Base-by-base conservation (phyloP, 2,888 invertebrate species). In the Pseudoips prasinana region DNA sequence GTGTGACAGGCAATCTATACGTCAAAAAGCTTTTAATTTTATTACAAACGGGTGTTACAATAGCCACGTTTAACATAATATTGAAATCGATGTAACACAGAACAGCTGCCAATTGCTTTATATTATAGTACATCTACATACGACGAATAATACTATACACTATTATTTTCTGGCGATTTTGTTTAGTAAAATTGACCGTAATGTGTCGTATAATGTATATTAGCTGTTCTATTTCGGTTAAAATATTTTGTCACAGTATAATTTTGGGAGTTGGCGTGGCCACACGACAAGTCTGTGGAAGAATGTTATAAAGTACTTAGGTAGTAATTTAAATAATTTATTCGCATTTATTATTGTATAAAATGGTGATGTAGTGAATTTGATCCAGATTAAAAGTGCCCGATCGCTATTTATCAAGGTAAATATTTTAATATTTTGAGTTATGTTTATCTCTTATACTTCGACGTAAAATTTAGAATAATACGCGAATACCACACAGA, bases 171-270 rank as follows among this genome's bases (percentile, higher is more conserved):
- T 45, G 48, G 46, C 44, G 46, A 55, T 62, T 49, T 57, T 43
- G 33, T 51, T 48, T 38, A 42, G 45, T 40, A 39, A 43, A 56
- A 26, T 27, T 46, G 23, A 22, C 46, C 38, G 47, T 52, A 58
- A 55, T 60, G 59, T 56, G 51, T 39, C 41, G 37, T 47, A 43
- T 40, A 49, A 46, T 47, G 39, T 35, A 25, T 46, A 46, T 50
- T 52, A 51, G 46, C 39, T 48, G 46, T 49, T 34, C 46, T 45
- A 52, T 54, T 46, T 56, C 52, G 51, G 43, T 52, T 44, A 43
- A 63, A 64, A 53, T 60, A 60, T 67, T 61, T 70, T 67, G 68
- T 71, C 59, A 72, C 74, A 74, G 80, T 80, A 39, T 64, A 54
- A 69, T 69, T 70, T 69, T 39, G 65, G 60, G 60, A 52, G 64